Conservation (phyloP, 2,113 vertebrate genomes). For the Pterocles orientalis region DNA sequence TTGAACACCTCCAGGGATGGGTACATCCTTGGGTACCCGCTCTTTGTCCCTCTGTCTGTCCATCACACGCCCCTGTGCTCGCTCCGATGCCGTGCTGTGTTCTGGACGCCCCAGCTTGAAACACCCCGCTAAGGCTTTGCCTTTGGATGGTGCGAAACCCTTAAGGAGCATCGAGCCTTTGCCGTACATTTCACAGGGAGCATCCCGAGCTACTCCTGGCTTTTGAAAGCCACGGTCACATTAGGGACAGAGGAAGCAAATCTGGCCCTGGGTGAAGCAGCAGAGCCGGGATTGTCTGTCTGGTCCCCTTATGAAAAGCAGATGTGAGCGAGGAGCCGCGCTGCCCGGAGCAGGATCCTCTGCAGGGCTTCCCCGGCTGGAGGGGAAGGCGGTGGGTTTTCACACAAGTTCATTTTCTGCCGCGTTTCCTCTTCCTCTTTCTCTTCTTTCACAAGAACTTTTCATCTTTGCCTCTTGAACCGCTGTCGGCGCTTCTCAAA, state of each 20-base stretch:
- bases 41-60: neutral
- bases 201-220: neutral
- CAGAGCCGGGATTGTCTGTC: neutral
- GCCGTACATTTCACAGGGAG: accelerated
- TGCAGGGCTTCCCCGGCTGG: neutral
- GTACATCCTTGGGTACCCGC: neutral
- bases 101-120: neutral
- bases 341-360: neutral
- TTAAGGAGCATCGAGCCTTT: too few relatives aligned
- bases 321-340: neutral
- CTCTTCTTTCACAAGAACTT: neutral
- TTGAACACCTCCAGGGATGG: too few relatives aligned
- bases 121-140: neutral
- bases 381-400: neutral
- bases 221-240: neutral
- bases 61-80: accelerated
- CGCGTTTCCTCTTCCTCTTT: neutral
- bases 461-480: neutral
- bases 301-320: neutral
- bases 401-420: neutral
- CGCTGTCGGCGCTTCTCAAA: neutral
- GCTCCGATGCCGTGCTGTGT: too few relatives aligned
- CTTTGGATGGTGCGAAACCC: too few relatives aligned
- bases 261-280: neutral
- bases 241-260: neutral